phyloP scores from a whole-genome alignment of 2,797 vertebrate species.

The Alfaro cultratus region DNA sequence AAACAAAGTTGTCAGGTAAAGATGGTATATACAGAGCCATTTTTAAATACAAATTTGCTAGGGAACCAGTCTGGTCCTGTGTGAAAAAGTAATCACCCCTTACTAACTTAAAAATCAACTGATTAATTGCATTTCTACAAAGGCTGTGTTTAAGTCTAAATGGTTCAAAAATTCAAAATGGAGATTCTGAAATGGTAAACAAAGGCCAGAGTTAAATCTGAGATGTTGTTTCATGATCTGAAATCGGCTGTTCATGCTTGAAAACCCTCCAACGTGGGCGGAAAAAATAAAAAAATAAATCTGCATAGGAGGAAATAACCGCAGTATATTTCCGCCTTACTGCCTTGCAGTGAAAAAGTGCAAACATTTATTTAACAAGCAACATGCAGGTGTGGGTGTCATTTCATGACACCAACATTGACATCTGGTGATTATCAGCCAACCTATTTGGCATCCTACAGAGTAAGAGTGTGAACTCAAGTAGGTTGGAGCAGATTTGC shows the following conservation, averaged over 20 bases:
- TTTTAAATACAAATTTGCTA: too few relatives aligned
- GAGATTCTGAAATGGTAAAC: not conserved
- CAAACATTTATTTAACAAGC: not conserved
- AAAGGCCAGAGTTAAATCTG: not conserved
- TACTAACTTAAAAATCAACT: too few relatives aligned
- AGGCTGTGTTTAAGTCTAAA: not conserved
- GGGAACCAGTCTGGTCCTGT: too few relatives aligned
- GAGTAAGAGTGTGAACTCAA: too few relatives aligned
- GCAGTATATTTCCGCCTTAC: not conserved
- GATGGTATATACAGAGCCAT: too few relatives aligned
- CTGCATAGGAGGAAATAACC: not conserved
- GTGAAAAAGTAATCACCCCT: too few relatives aligned
- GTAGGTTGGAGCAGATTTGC: too few relatives aligned
- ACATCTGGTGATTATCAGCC: too few relatives aligned
- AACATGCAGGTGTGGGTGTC: not conserved
- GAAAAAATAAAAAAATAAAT: not conserved
- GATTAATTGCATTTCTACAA: too few relatives aligned
- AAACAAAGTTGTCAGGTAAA: too few relatives aligned
- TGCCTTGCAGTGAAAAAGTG: not conserved
- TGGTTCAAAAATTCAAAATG: not conserved
- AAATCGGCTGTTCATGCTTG: not conserved
- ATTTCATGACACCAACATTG: too few relatives aligned
- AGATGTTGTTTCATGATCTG: not conserved
- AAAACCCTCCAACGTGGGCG: not conserved
- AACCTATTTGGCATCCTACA: too few relatives aligned